These are phyloP conservation scores for Tauraco erythrolophus DNA, from an alignment of 2,113 vertebrate species.

Conservation along the genomic window DNA sequence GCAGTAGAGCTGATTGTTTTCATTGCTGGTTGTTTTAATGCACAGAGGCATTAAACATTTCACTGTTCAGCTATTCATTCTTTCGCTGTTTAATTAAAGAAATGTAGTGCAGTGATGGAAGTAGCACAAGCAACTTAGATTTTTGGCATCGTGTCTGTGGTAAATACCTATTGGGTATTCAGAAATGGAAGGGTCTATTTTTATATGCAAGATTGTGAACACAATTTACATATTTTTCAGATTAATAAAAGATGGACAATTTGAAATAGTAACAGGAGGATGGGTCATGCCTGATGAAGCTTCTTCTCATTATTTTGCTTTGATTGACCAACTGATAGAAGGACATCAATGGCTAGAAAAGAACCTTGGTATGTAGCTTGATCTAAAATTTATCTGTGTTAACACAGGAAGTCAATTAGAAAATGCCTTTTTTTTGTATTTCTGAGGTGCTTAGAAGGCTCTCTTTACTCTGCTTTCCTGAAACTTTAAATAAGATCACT, in stretches of 20 bases:
- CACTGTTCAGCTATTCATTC: not conserved
- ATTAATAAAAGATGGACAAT: conserved; percentile 83
- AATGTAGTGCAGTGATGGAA: not conserved
- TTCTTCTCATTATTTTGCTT: conserved; percentile 85
- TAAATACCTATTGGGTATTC: not conserved
- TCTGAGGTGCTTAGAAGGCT: not conserved
- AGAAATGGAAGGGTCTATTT: not conserved
- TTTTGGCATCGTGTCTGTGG: not conserved
- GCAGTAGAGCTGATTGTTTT: not conserved
- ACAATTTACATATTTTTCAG: conserved; percentile 66
- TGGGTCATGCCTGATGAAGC: conserved; percentile 98
- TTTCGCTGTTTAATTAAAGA: not conserved
- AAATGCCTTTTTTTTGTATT: not conserved
- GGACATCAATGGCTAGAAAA: conserved; percentile 94
- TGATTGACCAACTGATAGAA: conserved; percentile 93
- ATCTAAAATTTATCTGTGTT: not conserved
- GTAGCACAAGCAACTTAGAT: not conserved
- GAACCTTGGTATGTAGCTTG: conserved; percentile 81
- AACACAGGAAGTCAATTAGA: not conserved
- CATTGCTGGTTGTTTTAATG: not conserved
- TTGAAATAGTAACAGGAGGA: conserved; percentile 94
- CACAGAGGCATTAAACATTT: not conserved
- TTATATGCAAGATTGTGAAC: not conserved
- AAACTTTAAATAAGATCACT: not conserved
- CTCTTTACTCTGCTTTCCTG: not conserved